These are phyloP conservation scores for Psophia crepitans DNA, from an alignment of 2,113 vertebrate species.

Conservation along the genomic window DNA sequence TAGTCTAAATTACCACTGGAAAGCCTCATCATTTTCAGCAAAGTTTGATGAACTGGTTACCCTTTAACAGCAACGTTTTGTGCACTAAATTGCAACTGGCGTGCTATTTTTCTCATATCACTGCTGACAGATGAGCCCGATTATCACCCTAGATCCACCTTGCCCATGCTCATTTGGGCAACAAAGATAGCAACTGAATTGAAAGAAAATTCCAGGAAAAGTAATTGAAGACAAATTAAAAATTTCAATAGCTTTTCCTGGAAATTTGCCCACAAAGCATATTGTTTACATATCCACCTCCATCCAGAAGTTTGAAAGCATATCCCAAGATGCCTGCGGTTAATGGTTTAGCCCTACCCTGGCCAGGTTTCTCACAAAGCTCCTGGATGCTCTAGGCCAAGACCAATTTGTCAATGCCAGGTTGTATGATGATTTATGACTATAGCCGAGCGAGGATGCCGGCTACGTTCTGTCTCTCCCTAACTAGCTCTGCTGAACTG, in stretches of 20 bases:
- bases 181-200: slow-evolving; percentile 22
- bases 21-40: not conserved
- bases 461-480: not conserved
- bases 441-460: not conserved
- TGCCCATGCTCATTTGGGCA: slow-evolving; percentile 1
- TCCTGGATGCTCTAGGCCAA: slow-evolving; percentile 54
- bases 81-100: not conserved
- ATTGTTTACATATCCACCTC: slow-evolving; percentile 29
- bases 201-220: slow-evolving; percentile 53
- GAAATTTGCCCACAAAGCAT: slow-evolving; percentile 22
- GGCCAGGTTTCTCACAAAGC: slow-evolving; percentile 57
- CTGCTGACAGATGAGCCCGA: slow-evolving; percentile 1
- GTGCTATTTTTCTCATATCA: not conserved
- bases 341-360: slow-evolving; percentile 21
- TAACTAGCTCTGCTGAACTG: slow-evolving; percentile 50
- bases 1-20: not conserved
- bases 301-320: slow-evolving; percentile 29
- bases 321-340: slow-evolving; percentile 11
- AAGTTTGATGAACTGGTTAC: slow-evolving; percentile 16
- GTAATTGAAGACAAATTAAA: slow-evolving; percentile 3
- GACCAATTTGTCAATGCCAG: slow-evolving; percentile 76
- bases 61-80: not conserved
- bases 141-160: not conserved
- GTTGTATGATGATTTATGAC: slow-evolving; percentile 73
- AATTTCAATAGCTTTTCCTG: not conserved